Evolutionary conservation across 2,888 invertebrate genomes (phyloP).

Genomic region (Ophion slaviceki): DNA sequence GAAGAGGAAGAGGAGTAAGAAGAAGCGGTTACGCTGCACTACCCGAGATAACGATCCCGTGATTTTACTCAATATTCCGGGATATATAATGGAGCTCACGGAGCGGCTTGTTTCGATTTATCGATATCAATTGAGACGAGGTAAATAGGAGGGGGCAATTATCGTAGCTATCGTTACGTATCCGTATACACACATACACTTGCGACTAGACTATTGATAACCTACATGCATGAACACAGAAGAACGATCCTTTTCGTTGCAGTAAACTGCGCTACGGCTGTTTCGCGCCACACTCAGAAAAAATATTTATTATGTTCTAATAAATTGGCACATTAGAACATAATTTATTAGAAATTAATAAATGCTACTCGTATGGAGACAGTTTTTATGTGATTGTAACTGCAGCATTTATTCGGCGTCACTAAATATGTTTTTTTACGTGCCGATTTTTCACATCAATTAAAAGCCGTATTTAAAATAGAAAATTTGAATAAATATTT

Average conservation of each 20-base stretch:
- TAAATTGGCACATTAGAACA: too few species aligned
- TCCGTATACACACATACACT: constrained; percentile 9
- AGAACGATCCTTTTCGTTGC: constrained; percentile 11
- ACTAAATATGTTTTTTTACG: too few species aligned
- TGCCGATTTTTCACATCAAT: too few species aligned
- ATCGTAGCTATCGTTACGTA: constrained; percentile 46
- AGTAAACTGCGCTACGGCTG: constrained; percentile 8
- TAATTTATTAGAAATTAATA: too few species aligned
- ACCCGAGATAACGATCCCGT: constrained; percentile 59
- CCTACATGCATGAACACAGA: constrained; percentile 25
- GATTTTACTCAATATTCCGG: constrained; percentile 62
- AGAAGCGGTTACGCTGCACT: constrained; percentile 56
- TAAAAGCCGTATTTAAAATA: too few species aligned
- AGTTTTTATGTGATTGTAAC: too few species aligned
- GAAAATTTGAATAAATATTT: too few species aligned
- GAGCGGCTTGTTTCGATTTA: constrained; percentile 43
- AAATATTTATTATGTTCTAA: too few species aligned
- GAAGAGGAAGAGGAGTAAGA: constrained; percentile 52
- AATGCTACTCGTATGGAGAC: too few species aligned
- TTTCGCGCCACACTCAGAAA: too few species aligned
- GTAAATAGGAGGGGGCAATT: constrained; percentile 16
- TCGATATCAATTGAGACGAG: constrained; percentile 36
- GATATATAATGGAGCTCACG: constrained; percentile 48
- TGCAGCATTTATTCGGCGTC: too few species aligned
- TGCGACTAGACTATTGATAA: constrained; percentile 31